A percentile compares a stretch with the other conserved stretches of the same genome.
phyloP scores from a whole-genome alignment of 2,888 invertebrate species.

The Artemia sp. region DNA sequence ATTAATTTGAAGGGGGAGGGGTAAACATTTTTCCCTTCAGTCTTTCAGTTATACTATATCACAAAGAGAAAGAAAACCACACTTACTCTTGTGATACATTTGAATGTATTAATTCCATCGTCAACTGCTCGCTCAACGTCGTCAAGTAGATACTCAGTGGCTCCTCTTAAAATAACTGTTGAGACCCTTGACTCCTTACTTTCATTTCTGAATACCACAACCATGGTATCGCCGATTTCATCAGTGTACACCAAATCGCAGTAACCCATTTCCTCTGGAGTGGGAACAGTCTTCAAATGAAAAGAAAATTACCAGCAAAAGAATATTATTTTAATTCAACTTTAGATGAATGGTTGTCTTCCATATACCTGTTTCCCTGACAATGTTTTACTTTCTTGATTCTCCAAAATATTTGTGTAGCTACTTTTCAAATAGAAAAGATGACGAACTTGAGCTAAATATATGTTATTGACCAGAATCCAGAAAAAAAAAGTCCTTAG shows the following conservation, averaged over 20 bases:
- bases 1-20: not conserved
- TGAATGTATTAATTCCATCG: conserved; percentile 97
- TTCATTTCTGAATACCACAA: conserved; percentile 80
- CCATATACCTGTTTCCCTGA: too few species aligned
- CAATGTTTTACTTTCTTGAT: too few species aligned
- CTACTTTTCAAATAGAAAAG: too few species aligned
- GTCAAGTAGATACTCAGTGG: conserved; percentile 96
- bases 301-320: not conserved
- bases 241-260: conserved; percentile 74
- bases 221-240: conserved; percentile 84
- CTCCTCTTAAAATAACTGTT: conserved; percentile 83
- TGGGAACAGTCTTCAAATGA: conserved; percentile 46
- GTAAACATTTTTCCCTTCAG: not conserved
- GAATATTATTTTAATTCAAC: too few species aligned
- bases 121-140: conserved; percentile 95
- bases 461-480: too few species aligned
- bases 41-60: not conserved
- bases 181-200: conserved; percentile 68
- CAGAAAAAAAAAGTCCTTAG: too few species aligned
- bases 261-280: conserved; percentile 73
- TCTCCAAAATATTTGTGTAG: too few species aligned
- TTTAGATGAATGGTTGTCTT: too few species aligned
- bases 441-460: too few species aligned
- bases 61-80: not conserved
- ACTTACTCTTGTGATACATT: conserved; percentile 56